A percentile compares a stretch with the other conserved stretches of the same genome.
Conservation (phyloP, 2,797 vertebrate genomes). For the Urocyon cinereoargenteus region DNA sequence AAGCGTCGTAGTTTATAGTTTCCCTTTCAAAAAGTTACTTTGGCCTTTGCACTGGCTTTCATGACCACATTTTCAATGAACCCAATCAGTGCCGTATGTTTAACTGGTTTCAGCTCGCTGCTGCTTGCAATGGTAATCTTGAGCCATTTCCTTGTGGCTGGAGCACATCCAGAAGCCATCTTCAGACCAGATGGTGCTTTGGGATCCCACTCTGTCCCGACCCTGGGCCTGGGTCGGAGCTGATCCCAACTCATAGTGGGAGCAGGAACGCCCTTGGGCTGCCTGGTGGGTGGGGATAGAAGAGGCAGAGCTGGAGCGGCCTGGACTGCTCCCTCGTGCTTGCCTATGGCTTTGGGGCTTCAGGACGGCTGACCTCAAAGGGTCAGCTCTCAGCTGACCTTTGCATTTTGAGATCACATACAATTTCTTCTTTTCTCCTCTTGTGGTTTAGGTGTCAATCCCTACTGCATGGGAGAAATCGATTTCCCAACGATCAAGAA, state of each 20-base stretch:
- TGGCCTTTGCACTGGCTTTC: background rate
- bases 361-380: background rate
- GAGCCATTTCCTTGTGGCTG: background rate
- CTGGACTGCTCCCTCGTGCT: no score
- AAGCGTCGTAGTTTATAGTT: background rate
- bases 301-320: background rate
- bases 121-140: background rate
- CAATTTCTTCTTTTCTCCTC: rapidly evolving
- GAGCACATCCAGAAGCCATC: background rate
- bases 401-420: background rate
- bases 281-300: no score
- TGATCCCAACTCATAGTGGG: background rate
- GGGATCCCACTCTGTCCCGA: background rate
- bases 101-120: background rate
- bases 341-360: background rate
- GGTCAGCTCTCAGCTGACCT: background rate
- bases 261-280: background rate
- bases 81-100: background rate
- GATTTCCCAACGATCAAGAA: constrained; percentile 86
- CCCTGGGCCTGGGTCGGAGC: rapidly evolving
- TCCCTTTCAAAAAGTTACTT: background rate
- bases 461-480: constrained; percentile 90
- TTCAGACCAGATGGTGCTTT: background rate
- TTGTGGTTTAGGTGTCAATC: constrained; percentile 89
- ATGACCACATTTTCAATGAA: background rate